These are phyloP conservation scores for Andrena hattorfiana DNA, from an alignment of 2,888 invertebrate species.

Conservation along the genomic window DNA sequence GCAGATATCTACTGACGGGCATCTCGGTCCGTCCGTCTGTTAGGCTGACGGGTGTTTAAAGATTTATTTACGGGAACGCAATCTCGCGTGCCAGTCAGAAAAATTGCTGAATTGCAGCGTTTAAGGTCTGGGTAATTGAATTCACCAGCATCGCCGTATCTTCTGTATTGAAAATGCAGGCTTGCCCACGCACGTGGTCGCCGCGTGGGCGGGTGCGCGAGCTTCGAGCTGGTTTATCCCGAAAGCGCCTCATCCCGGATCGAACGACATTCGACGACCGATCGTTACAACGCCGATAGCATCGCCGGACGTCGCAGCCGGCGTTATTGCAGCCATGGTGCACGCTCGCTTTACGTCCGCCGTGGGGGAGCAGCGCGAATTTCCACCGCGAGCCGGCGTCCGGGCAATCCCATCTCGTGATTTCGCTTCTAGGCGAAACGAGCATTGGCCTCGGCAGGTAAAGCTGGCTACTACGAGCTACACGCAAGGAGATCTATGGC, in stretches of 20 bases:
- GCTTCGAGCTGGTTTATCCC: constrained; percentile 57
- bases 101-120: constrained; percentile 22
- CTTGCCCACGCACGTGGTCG: constrained; percentile 42
- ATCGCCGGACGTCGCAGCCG: constrained; percentile 20
- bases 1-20: too few species aligned
- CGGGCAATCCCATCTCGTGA: constrained; percentile 18
- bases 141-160: constrained; percentile 44
- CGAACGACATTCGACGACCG: constrained; percentile 40
- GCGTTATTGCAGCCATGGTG: constrained; percentile 14
- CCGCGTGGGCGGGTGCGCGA: constrained; percentile 49
- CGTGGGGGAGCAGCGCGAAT: constrained; percentile 4
- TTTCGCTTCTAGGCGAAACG: not conserved
- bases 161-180: constrained; percentile 42
- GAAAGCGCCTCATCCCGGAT: constrained; percentile 36
- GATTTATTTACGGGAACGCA: constrained; percentile 4
- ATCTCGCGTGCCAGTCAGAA: not conserved
- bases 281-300: constrained; percentile 46
- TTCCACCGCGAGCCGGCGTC: constrained; percentile 33
- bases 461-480: not conserved
- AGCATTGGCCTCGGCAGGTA: not conserved
- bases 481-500: not conserved
- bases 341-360: not conserved
- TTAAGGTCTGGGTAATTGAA: constrained; percentile 58
- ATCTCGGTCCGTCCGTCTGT: too few species aligned
- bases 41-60: too few species aligned